A percentile compares a stretch with the other conserved stretches of the same genome.
phyloP scores from a whole-genome alignment of 2,888 invertebrate species.

The Hedychridium roseum region DNA sequence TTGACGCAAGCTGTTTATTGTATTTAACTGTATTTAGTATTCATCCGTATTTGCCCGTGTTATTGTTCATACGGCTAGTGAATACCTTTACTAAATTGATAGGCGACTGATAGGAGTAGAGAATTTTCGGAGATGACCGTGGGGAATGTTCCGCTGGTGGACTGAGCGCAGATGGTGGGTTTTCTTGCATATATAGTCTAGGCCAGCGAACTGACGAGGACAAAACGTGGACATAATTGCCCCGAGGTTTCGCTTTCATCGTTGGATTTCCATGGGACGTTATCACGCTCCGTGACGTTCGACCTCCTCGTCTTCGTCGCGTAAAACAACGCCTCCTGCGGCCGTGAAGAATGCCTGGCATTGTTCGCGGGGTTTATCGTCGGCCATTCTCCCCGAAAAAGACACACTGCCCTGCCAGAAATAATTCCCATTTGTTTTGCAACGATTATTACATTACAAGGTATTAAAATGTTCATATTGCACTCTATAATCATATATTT shows the following conservation, averaged over 20 bases:
- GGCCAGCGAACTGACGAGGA: slow-evolving; percentile 41
- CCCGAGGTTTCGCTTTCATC: slow-evolving; percentile 62
- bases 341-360: too few relatives aligned
- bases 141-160: slow-evolving; percentile 19
- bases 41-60: too few relatives aligned
- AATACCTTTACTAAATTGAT: too few relatives aligned
- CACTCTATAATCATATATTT: too few relatives aligned
- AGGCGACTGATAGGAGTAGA: not conserved
- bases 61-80: too few relatives aligned
- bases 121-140: slow-evolving; percentile 7
- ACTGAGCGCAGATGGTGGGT: slow-evolving; percentile 38
- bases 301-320: slow-evolving; percentile 4
- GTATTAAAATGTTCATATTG: too few relatives aligned
- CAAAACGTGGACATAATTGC: slow-evolving; percentile 54
- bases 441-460: too few relatives aligned
- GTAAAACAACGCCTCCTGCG: not conserved
- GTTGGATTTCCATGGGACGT: slow-evolving; percentile 52
- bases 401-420: slow-evolving; percentile 29
- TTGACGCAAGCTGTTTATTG: too few relatives aligned
- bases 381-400: slow-evolving; percentile 10
- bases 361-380: slow-evolving; percentile 10
- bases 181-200: slow-evolving; percentile 52
- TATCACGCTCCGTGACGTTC: slow-evolving; percentile 52
- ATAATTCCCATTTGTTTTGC: slow-evolving; percentile 38
- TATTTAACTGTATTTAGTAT: too few relatives aligned